These are phyloP conservation scores for Anthrax anthrax DNA, from an alignment of 2,888 invertebrate species.

Conservation along the genomic window DNA sequence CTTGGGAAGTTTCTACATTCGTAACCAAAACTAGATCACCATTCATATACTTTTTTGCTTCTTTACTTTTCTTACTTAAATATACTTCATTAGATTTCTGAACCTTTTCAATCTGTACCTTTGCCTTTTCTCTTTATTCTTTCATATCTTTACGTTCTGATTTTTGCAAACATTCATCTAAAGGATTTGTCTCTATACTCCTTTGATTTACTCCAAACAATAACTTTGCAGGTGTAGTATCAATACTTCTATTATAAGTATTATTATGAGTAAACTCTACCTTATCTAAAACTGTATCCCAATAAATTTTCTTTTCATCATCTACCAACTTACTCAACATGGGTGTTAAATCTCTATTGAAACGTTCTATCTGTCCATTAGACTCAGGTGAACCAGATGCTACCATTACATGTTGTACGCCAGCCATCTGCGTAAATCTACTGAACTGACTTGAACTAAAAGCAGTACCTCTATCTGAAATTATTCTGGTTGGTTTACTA, in stretches of 20 bases:
- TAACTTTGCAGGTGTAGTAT: constrained; percentile 16
- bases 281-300: constrained; percentile 1
- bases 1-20: too few relatives aligned
- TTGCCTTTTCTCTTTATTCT: too few relatives aligned
- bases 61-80: too few relatives aligned
- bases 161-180: too few relatives aligned
- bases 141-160: too few relatives aligned
- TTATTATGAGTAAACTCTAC: constrained; percentile 2
- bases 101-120: too few relatives aligned
- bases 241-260: constrained; percentile 14
- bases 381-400: background rate
- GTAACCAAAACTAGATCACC: too few relatives aligned
- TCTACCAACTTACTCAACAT: background rate
- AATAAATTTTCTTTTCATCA: background rate
- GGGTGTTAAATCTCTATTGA: background rate
- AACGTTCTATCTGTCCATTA: background rate
- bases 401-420: constrained; percentile 1
- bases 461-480: constrained; percentile 1
- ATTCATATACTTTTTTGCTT: too few relatives aligned
- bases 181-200: constrained; percentile 2
- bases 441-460: constrained; percentile 7
- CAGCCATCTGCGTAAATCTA: constrained; percentile 8
- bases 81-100: too few relatives aligned
- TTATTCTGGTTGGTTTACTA: background rate
- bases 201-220: constrained; percentile 18